phyloP scores from a whole-genome alignment of 1,140 invertebrate genomes.

The Sinella curviseta region DNA sequence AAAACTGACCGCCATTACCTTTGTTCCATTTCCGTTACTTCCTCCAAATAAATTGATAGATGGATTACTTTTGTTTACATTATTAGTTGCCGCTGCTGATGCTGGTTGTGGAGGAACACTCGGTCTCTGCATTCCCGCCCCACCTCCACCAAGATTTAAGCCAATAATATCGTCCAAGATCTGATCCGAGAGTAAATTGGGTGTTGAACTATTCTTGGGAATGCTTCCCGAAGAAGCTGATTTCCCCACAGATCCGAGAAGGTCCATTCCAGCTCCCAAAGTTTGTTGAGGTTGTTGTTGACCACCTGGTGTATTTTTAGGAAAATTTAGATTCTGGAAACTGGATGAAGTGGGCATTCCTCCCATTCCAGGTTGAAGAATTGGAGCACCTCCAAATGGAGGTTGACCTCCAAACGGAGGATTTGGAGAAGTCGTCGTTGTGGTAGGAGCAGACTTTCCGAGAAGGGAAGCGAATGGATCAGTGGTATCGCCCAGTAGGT shows the following conservation, averaged over 20 bases:
- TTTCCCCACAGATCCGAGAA: not conserved
- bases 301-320: not conserved
- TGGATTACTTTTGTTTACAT: slow-evolving; percentile 33
- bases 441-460: slow-evolving; percentile 25
- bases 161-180: slow-evolving; percentile 38
- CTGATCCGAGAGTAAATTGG: slow-evolving; percentile 37
- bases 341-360: slow-evolving; percentile 29
- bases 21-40: not conserved
- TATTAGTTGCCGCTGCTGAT: not conserved
- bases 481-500: slow-evolving; percentile 21
- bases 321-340: slow-evolving; percentile 38
- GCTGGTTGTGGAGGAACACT: not conserved
- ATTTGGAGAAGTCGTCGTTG: not conserved
- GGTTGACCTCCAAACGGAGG: slow-evolving; percentile 15
- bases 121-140: not conserved
- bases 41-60: slow-evolving; percentile 23
- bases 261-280: not conserved
- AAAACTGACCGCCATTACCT: not conserved
- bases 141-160: not conserved
- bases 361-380: not conserved
- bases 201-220: slow-evolving; percentile 39
- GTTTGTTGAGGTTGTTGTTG: not conserved
- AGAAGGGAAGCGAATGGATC: slow-evolving; percentile 38
- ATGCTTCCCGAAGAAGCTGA: slow-evolving; percentile 11
- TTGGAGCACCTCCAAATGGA: not conserved